phyloP scores from a whole-genome alignment of 2,113 vertebrate genomes.

The Barbus barbus region DNA sequence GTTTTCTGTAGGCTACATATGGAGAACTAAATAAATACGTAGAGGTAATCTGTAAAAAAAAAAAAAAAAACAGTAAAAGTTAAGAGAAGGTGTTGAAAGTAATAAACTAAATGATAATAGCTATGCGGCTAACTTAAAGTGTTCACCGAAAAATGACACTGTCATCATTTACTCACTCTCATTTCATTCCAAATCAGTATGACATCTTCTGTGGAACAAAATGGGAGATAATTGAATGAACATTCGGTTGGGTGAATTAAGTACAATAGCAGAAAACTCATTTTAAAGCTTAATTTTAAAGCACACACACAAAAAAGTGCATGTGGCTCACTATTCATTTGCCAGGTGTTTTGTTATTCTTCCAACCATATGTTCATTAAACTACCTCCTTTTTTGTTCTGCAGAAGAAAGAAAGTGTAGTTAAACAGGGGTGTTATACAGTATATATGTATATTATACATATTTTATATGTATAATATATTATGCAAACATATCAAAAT shows the following conservation, averaged over 20 bases:
- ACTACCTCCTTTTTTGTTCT: neutral
- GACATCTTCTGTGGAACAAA: neutral
- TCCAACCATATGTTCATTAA: neutral
- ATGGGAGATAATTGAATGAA: neutral
- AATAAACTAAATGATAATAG: constrained; percentile 9
- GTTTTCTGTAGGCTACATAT: neutral
- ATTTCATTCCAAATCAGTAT: neutral
- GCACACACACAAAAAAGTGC: neutral
- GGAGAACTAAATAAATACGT: neutral
- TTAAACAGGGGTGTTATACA: no score
- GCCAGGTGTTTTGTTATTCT: neutral
- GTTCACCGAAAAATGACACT: neutral
- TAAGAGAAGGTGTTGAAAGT: neutral
- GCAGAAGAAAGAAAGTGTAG: no score
- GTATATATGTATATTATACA: no score
- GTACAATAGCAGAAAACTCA: neutral
- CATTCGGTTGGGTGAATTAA: neutral
- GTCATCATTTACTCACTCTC: neutral
- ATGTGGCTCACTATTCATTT: neutral
- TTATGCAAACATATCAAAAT: neutral
- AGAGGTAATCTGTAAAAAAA: neutral
- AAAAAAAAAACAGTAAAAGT: no score
- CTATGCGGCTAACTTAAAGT: neutral
- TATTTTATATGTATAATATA: no score
- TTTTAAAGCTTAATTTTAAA: neutral